A percentile compares a stretch with the other conserved stretches of the same genome.
Conservation (phyloP, 2,113 vertebrate species). For the Equus quagga region DNA sequence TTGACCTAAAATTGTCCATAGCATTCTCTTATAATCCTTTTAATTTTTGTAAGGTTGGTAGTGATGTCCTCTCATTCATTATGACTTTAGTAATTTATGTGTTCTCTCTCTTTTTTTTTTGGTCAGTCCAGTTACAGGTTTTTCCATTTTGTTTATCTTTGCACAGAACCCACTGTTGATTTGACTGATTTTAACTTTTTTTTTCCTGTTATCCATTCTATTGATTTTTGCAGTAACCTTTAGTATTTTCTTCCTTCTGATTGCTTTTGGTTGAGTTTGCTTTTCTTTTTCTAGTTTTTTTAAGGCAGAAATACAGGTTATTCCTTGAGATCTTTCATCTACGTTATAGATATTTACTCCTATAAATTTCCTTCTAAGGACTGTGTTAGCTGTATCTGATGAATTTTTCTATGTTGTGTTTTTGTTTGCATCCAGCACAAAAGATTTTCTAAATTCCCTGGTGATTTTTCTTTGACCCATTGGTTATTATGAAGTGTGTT, state of each 20-base stretch:
- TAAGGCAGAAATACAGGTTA: not conserved
- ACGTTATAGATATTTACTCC: not conserved
- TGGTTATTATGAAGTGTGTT: not conserved
- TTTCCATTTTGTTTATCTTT: slow-evolving; percentile 2
- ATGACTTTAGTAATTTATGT: not conserved
- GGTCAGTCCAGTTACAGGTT: not conserved
- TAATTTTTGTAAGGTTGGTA: not conserved
- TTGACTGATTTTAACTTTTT: not conserved
- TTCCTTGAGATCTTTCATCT: not conserved
- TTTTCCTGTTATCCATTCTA: not conserved
- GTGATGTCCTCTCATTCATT: not conserved
- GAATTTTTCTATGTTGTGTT: not conserved
- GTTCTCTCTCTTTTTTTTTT: not conserved
- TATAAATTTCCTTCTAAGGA: not conserved
- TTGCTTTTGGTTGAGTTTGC: not conserved
- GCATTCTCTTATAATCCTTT: not conserved
- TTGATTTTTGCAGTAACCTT: not conserved
- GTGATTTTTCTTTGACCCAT: not conserved
- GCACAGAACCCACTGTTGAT: not conserved
- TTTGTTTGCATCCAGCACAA: not conserved
- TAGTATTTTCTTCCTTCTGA: not conserved
- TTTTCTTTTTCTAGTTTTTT: not conserved
- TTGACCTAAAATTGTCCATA: not conserved
- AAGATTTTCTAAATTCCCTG: not conserved
- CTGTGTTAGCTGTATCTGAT: not conserved